phyloP scores from a whole-genome alignment of 2,113 vertebrate species.

The Marcusenius ussheri region DNA sequence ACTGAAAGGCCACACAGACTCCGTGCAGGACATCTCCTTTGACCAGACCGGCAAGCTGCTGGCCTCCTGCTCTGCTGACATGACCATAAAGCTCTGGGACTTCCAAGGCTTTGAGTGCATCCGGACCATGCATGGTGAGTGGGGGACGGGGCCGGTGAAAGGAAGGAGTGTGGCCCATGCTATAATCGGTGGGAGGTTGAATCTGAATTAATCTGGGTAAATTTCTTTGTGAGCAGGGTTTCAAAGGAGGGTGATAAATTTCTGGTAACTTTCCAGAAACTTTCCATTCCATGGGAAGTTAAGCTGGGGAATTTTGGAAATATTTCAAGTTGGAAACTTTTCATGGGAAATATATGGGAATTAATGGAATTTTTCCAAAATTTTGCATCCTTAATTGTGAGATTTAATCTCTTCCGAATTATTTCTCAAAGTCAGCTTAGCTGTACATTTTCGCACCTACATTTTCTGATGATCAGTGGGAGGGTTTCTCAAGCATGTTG shows the following conservation, averaged over 20 bases:
- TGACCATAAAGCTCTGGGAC: conserved; percentile 99
- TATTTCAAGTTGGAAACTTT: too few relatives aligned
- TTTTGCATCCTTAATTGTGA: neutral
- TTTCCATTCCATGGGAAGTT: too few relatives aligned
- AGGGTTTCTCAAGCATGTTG: neutral
- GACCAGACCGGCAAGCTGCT: conserved; percentile 94
- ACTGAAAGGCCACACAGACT: conserved; percentile 97
- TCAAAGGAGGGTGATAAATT: too few relatives aligned
- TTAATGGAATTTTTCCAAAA: too few relatives aligned
- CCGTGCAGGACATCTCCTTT: conserved; percentile 98
- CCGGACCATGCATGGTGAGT: conserved; percentile 94
- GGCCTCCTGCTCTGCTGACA: conserved; percentile 98
- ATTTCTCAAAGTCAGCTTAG: neutral
- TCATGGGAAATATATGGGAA: too few relatives aligned
- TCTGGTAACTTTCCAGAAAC: too few relatives aligned
- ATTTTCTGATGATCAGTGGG: neutral
- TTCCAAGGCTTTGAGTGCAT: conserved; percentile 99
- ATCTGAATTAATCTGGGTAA: neutral
- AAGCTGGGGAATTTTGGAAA: too few relatives aligned
- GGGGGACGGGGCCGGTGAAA: neutral
- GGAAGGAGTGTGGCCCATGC: neutral
- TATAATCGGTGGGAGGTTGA: neutral
- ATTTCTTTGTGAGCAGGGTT: neutral
- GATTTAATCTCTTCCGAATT: neutral
- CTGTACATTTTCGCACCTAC: neutral